These are phyloP conservation scores for Agelas oroides DNA, from an alignment of 37 sponge, comb jelly and placozoan genomes.

Conservation along the genomic window DNA sequence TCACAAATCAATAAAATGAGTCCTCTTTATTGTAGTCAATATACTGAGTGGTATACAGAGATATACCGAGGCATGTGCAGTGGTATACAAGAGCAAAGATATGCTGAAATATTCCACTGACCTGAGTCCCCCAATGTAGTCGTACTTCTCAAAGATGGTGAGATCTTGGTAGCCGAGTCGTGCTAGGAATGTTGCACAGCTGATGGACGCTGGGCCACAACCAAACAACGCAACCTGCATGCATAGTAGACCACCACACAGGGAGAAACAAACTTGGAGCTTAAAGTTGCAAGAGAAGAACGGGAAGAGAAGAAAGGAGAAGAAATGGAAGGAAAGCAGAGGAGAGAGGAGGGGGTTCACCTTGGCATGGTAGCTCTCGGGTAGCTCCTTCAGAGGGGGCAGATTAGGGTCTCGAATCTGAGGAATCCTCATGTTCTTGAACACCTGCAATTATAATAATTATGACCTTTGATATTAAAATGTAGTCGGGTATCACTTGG, in stretches of 20 bases:
- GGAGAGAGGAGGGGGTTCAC: conserved; percentile 10
- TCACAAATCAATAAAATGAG: neutral
- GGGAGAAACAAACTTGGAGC: neutral
- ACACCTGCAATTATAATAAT: conserved; percentile 81
- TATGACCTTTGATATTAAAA: too few species aligned
- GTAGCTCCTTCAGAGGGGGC: conserved; percentile 68
- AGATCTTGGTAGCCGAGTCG: conserved; percentile 91
- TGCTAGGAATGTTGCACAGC: conserved; percentile 96
- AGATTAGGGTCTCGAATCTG: conserved; percentile 91
- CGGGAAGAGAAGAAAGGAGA: too few species aligned
- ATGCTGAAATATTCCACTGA: too few species aligned
- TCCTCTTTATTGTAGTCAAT: too few species aligned
- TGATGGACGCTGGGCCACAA: conserved; percentile 98
- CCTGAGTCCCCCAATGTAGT: conserved; percentile 95
- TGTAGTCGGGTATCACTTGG: too few species aligned
- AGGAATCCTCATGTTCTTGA: conserved; percentile 91
- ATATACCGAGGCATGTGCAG: too few species aligned
- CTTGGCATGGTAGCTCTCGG: conserved; percentile 95
- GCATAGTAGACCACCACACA: too few species aligned
- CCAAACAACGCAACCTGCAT: conserved; percentile 88
- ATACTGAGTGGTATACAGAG: neutral
- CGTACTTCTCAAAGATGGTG: conserved; percentile 90
- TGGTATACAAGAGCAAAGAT: too few species aligned
- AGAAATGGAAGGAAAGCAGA: too few species aligned
- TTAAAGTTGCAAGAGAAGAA: neutral